A percentile compares a stretch with the other conserved stretches of the same genome.
Evolutionary conservation across 2,113 vertebrate genomes (phyloP).

Genomic region (Natator depressus): DNA sequence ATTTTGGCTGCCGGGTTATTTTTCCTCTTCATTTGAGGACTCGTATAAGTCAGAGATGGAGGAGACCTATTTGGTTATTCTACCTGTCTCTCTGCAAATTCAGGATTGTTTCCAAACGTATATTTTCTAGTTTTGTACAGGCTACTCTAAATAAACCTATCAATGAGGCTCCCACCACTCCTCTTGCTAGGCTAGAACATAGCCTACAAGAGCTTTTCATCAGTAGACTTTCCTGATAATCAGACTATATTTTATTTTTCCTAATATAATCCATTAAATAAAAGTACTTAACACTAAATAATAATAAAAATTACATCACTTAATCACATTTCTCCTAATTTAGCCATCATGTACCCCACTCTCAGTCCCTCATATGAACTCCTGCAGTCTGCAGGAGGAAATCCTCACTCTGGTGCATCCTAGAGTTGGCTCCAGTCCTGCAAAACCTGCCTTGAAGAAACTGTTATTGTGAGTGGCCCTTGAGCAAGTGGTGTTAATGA

Average conservation of each 20-base stretch:
- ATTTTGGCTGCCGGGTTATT: background rate
- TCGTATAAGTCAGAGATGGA: background rate
- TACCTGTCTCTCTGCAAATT: background rate
- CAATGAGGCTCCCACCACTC: fast-evolving
- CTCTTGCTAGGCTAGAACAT: background rate
- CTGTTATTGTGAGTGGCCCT: fast-evolving
- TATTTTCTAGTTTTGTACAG: background rate
- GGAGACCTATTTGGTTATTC: background rate
- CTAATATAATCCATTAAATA: background rate
- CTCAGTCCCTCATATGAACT: background rate
- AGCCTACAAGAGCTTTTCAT: fast-evolving
- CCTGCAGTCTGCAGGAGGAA: no score
- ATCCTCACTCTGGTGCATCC: background rate
- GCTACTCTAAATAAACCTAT: background rate
- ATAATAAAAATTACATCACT: background rate
- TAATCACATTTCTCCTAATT: background rate
- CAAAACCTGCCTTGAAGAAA: background rate
- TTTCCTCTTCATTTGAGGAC: background rate
- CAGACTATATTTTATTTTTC: background rate
- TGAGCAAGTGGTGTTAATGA: background rate
- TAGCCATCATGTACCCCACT: no score
- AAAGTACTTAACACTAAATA: background rate
- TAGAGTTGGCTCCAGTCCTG: background rate
- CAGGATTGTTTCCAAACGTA: background rate
- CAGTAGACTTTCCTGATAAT: background rate